Evolutionary conservation across 2,888 invertebrate species (phyloP).

Genomic region (Lithodes maja): DNA sequence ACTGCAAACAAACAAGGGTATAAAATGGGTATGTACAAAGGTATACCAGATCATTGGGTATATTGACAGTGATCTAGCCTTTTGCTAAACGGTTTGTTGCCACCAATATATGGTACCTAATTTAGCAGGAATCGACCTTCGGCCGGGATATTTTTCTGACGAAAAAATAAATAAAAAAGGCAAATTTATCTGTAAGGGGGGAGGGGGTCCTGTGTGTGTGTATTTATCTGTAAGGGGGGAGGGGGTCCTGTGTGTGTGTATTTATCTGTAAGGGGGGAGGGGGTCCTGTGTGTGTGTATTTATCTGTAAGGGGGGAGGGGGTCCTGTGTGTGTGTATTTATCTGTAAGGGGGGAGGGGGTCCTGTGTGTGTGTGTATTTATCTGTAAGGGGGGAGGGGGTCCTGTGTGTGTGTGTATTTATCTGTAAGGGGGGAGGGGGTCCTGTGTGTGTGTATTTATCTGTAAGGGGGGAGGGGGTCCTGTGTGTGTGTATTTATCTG

Average conservation of each 20-base stretch:
- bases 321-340: conserved; percentile 28
- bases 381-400: background rate
- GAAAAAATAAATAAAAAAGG: too few relatives aligned
- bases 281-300: conserved; percentile 33
- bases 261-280: conserved; percentile 33
- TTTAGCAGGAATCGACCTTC: too few relatives aligned
- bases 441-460: conserved; percentile 7
- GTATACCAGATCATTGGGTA: too few relatives aligned
- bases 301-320: conserved; percentile 19
- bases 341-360: conserved; percentile 7
- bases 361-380: conserved; percentile 38
- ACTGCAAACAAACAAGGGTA: too few relatives aligned
- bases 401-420: conserved; percentile 5
- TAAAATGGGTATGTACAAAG: too few relatives aligned
- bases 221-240: conserved; percentile 2
- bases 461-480: background rate
- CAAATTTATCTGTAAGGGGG: too few relatives aligned
- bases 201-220: background rate
- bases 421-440: conserved; percentile 9
- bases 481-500: conserved; percentile 6
- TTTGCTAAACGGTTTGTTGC: too few relatives aligned
- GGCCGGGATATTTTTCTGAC: too few relatives aligned
- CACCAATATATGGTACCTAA: too few relatives aligned
- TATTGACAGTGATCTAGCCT: too few relatives aligned
- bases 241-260: conserved; percentile 40